Evolutionary conservation across 2,113 vertebrate species (phyloP), one percentile per base, ranked within the genome.

Genomic region (Ariopsis seemanni): DNA sequence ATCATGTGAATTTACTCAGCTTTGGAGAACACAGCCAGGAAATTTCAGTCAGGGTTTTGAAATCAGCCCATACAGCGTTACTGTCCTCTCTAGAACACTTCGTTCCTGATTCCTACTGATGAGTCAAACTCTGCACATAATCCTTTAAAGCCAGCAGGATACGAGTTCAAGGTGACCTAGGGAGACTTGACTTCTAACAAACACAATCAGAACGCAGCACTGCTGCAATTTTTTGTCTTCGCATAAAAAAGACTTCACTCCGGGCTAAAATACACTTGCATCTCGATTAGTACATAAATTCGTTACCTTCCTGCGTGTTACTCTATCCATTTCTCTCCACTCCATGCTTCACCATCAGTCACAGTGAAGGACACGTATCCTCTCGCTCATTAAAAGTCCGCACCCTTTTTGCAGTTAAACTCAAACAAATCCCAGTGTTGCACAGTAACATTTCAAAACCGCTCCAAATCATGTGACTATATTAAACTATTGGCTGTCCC

Each of bases 91-190:
- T 30, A 11, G 18, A 81, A 42, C 17, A 34, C 78, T 20, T 60
- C 78, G 34, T 42, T 81, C 27, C 55, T 58, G 55, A 81, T 81
- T 81, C 55, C 20, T 71, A 30, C n/a, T 53, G 67, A 55, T 72
- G 83, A 84, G 83, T 25, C 65, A 72, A 72, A 34, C 63, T 69
- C 82, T 27, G 82, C 50, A 53, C 27, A 57, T 84, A 84, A 84
- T 55, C 50, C 48, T 30, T 69, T 30, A 30, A 71, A 72, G n/a
- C 52, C 65, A 71, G 63, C 55, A 65, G 63, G 30, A 71, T 69
- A 84, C 2, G n/a, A 69, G 62, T 52, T 71, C 42, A 69, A 71
- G 71, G 67, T 55, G 53, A 4, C 2, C 27, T 55, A 18, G 10
- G 17, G 27, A 58, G 55, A 80, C 62, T 67, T 27, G 14, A 79